These are phyloP conservation scores for Habroteleia sp. DNA, from an alignment of 2,888 invertebrate species.

Conservation along the genomic window DNA sequence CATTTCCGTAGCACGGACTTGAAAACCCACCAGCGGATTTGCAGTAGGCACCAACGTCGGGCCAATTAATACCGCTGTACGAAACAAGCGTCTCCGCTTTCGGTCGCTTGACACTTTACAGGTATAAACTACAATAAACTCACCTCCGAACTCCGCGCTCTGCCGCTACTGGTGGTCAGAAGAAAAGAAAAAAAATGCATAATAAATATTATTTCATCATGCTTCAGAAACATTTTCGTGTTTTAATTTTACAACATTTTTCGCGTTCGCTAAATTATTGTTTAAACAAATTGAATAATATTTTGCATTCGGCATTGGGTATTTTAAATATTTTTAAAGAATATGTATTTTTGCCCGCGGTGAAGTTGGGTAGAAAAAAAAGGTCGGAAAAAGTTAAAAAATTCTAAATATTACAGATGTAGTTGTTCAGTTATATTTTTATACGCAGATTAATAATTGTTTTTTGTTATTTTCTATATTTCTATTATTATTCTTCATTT, in stretches of 20 bases:
- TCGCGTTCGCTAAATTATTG: too few relatives aligned
- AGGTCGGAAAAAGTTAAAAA: too few relatives aligned
- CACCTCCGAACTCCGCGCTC: conserved; percentile 60
- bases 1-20: conserved; percentile 77
- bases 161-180: conserved; percentile 50
- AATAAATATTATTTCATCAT: conserved; percentile 39
- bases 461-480: too few relatives aligned
- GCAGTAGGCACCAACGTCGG: conserved; percentile 71
- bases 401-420: too few relatives aligned
- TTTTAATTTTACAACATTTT: conserved; percentile 26
- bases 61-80: conserved; percentile 77
- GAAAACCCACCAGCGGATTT: conserved; percentile 70
- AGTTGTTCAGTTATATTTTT: too few relatives aligned
- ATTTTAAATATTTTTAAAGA: too few relatives aligned
- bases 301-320: too few relatives aligned
- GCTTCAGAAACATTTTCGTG: conserved; percentile 28
- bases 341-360: too few relatives aligned
- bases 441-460: too few relatives aligned
- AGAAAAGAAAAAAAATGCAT: conserved; percentile 19
- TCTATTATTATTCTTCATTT: too few relatives aligned
- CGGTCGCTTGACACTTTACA: conserved; percentile 64
- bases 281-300: too few relatives aligned
- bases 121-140: conserved; percentile 65
- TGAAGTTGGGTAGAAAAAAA: too few relatives aligned
- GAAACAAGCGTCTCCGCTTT: conserved; percentile 64